Conservation (phyloP, 2,113 vertebrate species). For the Embiotoca jacksoni region DNA sequence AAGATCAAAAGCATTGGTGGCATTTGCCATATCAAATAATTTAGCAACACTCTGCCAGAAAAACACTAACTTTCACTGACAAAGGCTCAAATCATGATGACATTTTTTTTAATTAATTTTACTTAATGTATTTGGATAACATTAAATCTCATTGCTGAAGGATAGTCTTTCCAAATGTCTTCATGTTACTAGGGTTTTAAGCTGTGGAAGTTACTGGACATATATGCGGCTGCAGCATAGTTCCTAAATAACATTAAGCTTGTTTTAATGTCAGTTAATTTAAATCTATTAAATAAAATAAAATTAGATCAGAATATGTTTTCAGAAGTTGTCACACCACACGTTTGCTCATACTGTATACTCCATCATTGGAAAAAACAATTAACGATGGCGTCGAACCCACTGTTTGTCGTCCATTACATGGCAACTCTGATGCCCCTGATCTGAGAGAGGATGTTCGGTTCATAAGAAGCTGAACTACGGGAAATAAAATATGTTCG, state of each 20-base stretch:
- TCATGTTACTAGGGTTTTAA: too few species aligned
- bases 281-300: too few species aligned
- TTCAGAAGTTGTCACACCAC: neutral
- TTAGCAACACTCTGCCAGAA: neutral
- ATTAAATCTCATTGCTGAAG: slow-evolving; percentile 3
- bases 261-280: neutral
- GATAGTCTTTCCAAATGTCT: too few species aligned
- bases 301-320: neutral
- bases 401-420: neutral
- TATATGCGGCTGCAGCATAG: neutral
- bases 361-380: neutral
- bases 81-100: neutral
- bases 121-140: neutral
- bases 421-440: neutral
- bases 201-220: neutral
- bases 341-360: neutral
- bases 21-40: neutral
- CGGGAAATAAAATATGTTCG: slow-evolving; percentile 1
- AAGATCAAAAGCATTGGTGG: neutral
- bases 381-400: neutral
- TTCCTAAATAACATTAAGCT: neutral
- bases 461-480: slow-evolving; percentile 4
- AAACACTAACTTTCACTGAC: neutral
- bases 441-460: neutral
- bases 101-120: neutral